phyloP scores from a whole-genome alignment of 2,797 vertebrate species.

The Hippopotamyrus pictus region DNA sequence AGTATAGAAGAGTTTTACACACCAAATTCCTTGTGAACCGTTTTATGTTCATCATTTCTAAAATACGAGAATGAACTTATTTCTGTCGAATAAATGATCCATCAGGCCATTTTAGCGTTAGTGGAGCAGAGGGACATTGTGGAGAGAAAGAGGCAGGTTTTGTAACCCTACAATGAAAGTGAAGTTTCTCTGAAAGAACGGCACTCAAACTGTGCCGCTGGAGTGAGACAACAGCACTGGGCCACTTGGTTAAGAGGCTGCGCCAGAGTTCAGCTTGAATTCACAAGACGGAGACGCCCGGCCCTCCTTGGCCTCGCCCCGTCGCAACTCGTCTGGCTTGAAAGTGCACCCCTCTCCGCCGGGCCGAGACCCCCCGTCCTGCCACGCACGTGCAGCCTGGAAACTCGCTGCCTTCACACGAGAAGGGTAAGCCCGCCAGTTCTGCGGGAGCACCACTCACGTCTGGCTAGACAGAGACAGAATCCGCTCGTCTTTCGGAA shows the following conservation, averaged over 20 bases:
- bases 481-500: not conserved
- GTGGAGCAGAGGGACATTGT: not conserved
- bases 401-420: conserved; percentile 38
- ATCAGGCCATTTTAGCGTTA: not conserved
- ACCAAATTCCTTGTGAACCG: not conserved
- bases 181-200: not conserved
- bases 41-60: not conserved
- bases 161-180: not conserved
- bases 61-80: not conserved
- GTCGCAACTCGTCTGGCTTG: conserved; percentile 23
- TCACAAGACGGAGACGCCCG: conserved; percentile 45
- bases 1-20: not conserved
- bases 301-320: conserved; percentile 53
- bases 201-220: conserved; percentile 20
- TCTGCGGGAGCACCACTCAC: conserved; percentile 31
- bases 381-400: conserved; percentile 43
- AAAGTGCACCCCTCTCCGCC: not conserved
- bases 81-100: not conserved
- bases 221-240: conserved; percentile 34
- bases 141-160: conserved; percentile 24
- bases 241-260: conserved; percentile 49
- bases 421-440: conserved; percentile 52
- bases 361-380: conserved; percentile 35
- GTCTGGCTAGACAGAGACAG: not conserved
- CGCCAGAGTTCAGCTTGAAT: conserved; percentile 52